Percentiles rank a stretch among this genome's conserved stretches.
phyloP scores from a whole-genome alignment of 2,113 vertebrate species.

The Dicerorhinus sumatrensis region DNA sequence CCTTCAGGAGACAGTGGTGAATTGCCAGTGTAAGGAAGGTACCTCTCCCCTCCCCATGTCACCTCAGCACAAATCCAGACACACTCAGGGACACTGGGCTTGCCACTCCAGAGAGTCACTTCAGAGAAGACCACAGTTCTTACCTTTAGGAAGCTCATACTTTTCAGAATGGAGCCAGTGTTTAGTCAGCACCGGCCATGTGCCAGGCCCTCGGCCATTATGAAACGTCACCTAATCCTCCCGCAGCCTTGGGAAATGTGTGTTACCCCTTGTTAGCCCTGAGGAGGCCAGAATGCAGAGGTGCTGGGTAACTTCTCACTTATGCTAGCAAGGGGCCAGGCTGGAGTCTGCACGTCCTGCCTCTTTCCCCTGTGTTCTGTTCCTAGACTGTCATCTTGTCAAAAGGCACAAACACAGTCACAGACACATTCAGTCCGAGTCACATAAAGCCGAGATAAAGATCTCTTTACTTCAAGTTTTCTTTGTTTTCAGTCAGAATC shows the following conservation, averaged over 20 bases:
- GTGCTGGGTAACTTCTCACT: background rate
- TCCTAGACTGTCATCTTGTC: background rate
- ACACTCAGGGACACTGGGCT: rapidly evolving
- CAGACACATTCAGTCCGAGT: background rate
- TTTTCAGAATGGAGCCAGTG: background rate
- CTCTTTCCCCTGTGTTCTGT: background rate
- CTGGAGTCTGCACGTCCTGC: background rate
- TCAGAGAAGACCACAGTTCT: background rate
- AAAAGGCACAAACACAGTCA: background rate
- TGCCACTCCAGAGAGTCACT: background rate
- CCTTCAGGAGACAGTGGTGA: background rate
- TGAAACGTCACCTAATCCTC: rapidly evolving
- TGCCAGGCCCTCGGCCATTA: background rate
- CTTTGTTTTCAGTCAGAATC: background rate
- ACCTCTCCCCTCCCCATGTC: background rate
- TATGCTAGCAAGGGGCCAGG: background rate
- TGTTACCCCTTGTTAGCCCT: background rate
- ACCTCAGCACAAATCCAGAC: background rate
- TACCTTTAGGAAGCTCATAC: background rate
- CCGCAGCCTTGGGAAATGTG: background rate
- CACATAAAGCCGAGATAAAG: background rate
- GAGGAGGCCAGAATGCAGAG: background rate
- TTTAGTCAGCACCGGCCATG: background rate
- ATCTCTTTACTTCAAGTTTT: background rate
- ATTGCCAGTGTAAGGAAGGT: background rate